Evolutionary conservation across 1,140 invertebrate genomes (phyloP).

Genomic region (Diachasma alloeum): DNA sequence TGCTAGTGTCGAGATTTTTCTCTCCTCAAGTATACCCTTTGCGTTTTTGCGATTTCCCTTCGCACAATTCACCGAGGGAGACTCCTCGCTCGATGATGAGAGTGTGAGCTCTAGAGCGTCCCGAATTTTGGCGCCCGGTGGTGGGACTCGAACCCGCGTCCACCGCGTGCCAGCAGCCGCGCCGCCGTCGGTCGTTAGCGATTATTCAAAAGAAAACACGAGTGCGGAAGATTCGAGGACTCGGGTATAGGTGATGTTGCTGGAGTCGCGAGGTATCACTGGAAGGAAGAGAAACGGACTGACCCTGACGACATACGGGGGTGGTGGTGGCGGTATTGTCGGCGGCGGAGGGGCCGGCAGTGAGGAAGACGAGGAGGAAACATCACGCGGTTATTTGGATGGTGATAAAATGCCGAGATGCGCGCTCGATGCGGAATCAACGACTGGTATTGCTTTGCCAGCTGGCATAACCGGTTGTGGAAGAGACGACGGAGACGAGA

Average conservation of each 20-base stretch:
- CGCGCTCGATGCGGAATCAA: constrained; percentile 33
- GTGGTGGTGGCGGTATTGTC: constrained; percentile 50
- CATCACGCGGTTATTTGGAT: constrained; percentile 60
- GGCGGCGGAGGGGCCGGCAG: constrained; percentile 56
- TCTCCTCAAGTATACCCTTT: too few species aligned
- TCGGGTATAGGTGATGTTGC: constrained; percentile 59
- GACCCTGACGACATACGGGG: constrained; percentile 62
- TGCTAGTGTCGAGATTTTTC: too few species aligned
- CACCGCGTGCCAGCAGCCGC: too few species aligned
- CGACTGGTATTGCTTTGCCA: constrained; percentile 39
- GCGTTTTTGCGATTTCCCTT: too few species aligned
- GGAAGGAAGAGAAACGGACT: constrained; percentile 65
- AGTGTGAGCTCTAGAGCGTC: too few species aligned
- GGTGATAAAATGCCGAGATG: constrained; percentile 33
- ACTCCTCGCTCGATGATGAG: too few species aligned
- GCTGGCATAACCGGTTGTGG: constrained; percentile 46
- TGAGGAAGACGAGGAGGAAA: constrained; percentile 64
- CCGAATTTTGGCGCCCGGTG: too few species aligned
- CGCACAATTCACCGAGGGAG: too few species aligned
- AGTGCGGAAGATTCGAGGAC: constrained; percentile 23
- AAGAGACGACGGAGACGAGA: constrained; percentile 54
- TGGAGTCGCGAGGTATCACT: constrained; percentile 64
- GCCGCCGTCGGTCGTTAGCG: not conserved
- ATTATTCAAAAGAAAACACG: constrained; percentile 12
- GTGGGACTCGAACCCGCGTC: too few species aligned